phyloP scores from a whole-genome alignment of 2,797 vertebrate genomes.

The Monodelphis domestica region DNA sequence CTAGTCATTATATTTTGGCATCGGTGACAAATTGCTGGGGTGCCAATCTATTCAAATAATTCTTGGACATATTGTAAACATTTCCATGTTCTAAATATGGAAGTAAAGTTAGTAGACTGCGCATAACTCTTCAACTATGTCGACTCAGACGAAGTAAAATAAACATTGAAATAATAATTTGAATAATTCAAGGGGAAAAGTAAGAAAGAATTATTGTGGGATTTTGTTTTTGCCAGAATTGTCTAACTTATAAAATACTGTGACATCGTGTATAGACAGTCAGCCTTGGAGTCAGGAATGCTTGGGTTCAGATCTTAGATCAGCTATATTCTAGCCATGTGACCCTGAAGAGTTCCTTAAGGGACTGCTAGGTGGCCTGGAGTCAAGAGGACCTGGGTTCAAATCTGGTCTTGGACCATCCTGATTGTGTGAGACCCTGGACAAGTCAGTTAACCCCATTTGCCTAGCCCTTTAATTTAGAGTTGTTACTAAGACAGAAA shows the following conservation, averaged over 20 bases:
- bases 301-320: background rate
- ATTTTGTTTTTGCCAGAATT: background rate
- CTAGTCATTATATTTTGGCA: conserved; percentile 70
- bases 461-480: too few species aligned
- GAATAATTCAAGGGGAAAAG: conserved; percentile 17
- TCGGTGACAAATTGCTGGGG: conserved; percentile 75
- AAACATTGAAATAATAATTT: background rate
- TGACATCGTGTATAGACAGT: background rate
- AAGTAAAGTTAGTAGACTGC: conserved; percentile 53
- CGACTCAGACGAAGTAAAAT: background rate
- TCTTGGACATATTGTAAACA: conserved; percentile 59
- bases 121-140: conserved; percentile 26
- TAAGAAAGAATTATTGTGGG: conserved; percentile 15
- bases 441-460: too few species aligned
- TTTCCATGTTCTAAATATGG: conserved; percentile 64
- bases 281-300: background rate
- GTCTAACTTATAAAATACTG: background rate
- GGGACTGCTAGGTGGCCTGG: too few species aligned
- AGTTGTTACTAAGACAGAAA: too few species aligned
- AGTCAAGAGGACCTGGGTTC: too few species aligned
- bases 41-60: conserved; percentile 47
- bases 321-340: background rate
- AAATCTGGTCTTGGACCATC: too few species aligned
- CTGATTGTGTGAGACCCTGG: too few species aligned
- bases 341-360: background rate